phyloP scores from a whole-genome alignment of 2,113 vertebrate genomes.

The Phylloscopus whistleri region DNA sequence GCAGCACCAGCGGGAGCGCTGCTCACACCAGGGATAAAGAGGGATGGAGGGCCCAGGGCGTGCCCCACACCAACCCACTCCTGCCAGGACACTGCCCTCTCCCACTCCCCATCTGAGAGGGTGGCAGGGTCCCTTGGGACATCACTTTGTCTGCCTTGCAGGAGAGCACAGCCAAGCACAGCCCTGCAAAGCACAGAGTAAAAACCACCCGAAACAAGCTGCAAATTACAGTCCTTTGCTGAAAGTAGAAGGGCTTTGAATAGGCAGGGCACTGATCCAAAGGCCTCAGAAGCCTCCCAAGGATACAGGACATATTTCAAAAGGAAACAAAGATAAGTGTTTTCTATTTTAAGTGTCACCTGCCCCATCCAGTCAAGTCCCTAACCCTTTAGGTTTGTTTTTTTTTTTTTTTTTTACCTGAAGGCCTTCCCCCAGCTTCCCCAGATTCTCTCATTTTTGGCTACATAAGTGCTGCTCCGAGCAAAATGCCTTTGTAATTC shows the following conservation, averaged over 20 bases:
- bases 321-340: neutral
- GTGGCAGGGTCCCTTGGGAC: fast-evolving
- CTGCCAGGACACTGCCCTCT: neutral
- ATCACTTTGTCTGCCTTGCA: fast-evolving
- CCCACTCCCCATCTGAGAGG: fast-evolving
- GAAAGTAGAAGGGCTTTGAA: neutral
- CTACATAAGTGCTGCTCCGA: fast-evolving
- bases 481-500: neutral
- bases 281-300: neutral
- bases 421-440: neutral
- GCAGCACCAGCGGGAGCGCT: neutral
- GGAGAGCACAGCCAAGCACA: neutral
- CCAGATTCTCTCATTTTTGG: neutral
- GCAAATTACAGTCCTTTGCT: neutral
- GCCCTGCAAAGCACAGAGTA: neutral
- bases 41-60: neutral
- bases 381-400: neutral
- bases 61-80: neutral
- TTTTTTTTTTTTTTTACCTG: neutral
- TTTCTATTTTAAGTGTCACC: neutral
- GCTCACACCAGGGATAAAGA: neutral
- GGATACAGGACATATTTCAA: neutral
- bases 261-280: neutral
- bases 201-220: neutral
- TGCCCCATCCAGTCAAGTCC: neutral